Evolutionary conservation across 2,888 invertebrate genomes (phyloP).

Genomic region (Colostygia pectinataria): DNA sequence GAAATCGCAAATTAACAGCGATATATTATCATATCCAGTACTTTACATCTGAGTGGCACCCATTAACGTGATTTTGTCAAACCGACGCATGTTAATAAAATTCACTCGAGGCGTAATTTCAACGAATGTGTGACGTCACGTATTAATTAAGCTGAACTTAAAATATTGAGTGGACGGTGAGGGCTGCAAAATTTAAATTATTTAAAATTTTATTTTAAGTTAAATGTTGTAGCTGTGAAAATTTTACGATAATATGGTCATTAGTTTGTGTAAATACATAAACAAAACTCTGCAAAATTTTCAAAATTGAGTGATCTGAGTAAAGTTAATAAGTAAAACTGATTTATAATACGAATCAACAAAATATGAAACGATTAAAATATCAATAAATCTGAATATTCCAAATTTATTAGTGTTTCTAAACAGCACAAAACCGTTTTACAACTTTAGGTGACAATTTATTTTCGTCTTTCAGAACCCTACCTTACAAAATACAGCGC

Average conservation of each 20-base stretch:
- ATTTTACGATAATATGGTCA: too few relatives aligned
- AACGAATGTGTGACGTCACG: constrained; percentile 60
- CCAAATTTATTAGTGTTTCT: background rate
- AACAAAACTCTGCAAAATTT: too few relatives aligned
- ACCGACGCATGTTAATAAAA: constrained; percentile 70
- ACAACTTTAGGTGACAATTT: constrained; percentile 32
- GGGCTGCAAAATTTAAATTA: constrained; percentile 23
- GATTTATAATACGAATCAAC: too few relatives aligned
- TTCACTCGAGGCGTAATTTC: constrained; percentile 58
- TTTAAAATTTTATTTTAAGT: constrained; percentile 6
- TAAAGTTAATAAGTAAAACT: too few relatives aligned
- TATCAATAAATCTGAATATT: too few relatives aligned
- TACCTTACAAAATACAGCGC: constrained; percentile 37
- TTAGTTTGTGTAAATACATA: too few relatives aligned
- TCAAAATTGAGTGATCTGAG: too few relatives aligned
- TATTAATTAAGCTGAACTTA: constrained; percentile 70
- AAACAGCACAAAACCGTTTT: constrained; percentile 7
- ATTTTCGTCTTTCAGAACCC: constrained; percentile 40
- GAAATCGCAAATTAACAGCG: too few relatives aligned
- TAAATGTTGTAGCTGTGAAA: background rate
- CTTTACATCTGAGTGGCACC: constrained; percentile 30
- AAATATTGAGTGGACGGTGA: constrained; percentile 51
- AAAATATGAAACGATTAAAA: too few relatives aligned
- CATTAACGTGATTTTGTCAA: constrained; percentile 69
- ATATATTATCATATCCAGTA: constrained; percentile 35